Conservation (phyloP, 2,797 vertebrate species). For the Pelodytes ibericus region DNA sequence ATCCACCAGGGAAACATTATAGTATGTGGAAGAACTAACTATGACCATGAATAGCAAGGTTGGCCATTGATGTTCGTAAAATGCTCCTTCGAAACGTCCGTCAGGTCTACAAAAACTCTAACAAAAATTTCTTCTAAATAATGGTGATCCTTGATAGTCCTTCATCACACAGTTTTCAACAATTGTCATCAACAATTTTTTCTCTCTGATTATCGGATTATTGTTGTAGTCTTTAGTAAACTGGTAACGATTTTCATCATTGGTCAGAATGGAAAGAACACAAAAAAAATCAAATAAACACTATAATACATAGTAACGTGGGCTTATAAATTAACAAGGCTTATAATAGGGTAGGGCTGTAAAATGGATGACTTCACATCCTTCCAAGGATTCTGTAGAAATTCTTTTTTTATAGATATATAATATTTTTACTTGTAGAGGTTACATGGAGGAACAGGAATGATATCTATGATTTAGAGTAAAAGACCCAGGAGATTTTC, state of each 20-base stretch:
- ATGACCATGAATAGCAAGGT: too few relatives aligned
- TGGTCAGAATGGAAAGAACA: background rate
- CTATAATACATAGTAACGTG: background rate
- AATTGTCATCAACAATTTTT: too few relatives aligned
- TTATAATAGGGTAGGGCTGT: constrained; percentile 16
- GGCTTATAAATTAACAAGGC: too few relatives aligned
- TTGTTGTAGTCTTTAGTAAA: too few relatives aligned
- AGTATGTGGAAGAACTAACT: too few relatives aligned
- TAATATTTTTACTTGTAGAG: constrained; percentile 42
- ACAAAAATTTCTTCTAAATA: too few relatives aligned
- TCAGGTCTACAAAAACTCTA: too few relatives aligned
- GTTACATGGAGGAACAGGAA: constrained; percentile 63
- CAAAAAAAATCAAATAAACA: background rate
- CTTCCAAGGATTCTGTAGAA: constrained; percentile 31
- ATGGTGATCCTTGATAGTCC: too few relatives aligned
- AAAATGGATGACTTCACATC: constrained; percentile 17
- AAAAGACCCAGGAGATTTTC: constrained; percentile 80
- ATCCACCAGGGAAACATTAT: too few relatives aligned
- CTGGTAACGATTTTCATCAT: background rate
- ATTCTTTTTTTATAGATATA: constrained; percentile 7
- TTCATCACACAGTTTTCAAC: too few relatives aligned
- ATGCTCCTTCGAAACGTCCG: too few relatives aligned
- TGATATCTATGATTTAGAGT: constrained; percentile 63
- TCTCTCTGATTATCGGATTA: background rate
- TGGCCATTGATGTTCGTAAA: too few relatives aligned